A percentile compares a stretch with the other conserved stretches of the same genome.
Conservation (phyloP, 2,888 invertebrate genomes). For the Lissonota sp. region DNA sequence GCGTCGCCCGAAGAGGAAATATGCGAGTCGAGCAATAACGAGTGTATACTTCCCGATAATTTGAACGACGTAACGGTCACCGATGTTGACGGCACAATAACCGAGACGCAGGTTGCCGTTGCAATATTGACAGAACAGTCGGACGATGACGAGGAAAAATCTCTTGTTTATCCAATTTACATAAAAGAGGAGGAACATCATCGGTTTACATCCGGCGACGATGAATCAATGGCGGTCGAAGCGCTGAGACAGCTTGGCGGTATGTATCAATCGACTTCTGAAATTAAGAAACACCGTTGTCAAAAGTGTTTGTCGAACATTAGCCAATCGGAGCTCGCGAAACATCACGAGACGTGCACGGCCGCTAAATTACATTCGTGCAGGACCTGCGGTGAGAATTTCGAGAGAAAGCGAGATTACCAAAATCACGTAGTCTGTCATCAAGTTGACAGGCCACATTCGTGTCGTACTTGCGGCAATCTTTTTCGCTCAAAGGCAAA, state of each 20-base stretch:
- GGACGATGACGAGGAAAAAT: conserved; percentile 73
- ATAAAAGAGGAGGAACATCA: conserved; percentile 79
- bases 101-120: conserved; percentile 72
- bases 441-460: conserved; percentile 83
- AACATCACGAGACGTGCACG: conserved; percentile 76
- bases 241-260: conserved; percentile 84
- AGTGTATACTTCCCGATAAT: conserved; percentile 73
- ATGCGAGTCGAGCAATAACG: conserved; percentile 75
- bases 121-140: conserved; percentile 75
- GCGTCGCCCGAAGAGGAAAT: conserved; percentile 79
- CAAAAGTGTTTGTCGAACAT: conserved; percentile 75
- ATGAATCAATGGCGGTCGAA: conserved; percentile 84
- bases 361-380: conserved; percentile 75
- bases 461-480: conserved; percentile 82
- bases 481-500: conserved; percentile 81
- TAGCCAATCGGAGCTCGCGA: conserved; percentile 73
- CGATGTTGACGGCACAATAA: conserved; percentile 62
- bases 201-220: conserved; percentile 80
- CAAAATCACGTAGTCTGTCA: conserved; percentile 85
- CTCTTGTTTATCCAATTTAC: conserved; percentile 75
- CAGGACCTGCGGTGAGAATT: conserved; percentile 80
- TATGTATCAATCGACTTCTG: conserved; percentile 79
- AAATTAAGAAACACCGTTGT: conserved; percentile 77
- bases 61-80: conserved; percentile 70
- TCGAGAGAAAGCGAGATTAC: conserved; percentile 83